Base-by-base conservation (phyloP, 2,888 invertebrate genomes). In the Fissipunctia ypsillon region DNA sequence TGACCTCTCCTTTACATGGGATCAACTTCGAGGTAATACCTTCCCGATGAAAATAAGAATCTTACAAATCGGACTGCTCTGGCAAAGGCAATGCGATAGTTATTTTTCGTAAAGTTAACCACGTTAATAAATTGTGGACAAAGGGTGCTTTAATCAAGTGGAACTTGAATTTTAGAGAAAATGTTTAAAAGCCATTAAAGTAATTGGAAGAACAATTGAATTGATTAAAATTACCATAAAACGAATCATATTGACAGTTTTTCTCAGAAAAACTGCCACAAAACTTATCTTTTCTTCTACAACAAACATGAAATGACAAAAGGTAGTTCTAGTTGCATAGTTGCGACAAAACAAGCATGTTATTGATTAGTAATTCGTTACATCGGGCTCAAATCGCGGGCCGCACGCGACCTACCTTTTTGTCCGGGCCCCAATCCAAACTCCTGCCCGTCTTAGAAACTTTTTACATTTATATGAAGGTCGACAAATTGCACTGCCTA, bases 351-450 rank as follows among this genome's bases (percentile, higher is more conserved):
- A 80, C 83, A 77, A 67, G 78, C 73, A 64, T 65, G 76, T 74
- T 88, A 88, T 88, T 87, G 88, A 88, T 88, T 88, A 84, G 73
- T 85, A 75, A 89, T 87, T 88, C 84, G 75, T 80, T 80, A 82
- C 84, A 79, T 83, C 77, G 84, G 71, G 74, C 69, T 45, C 80
- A 80, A 86, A 84, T 88, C 83, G 81, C 61, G 76, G 70, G 65
- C 38, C 54, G 70, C 88, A 88, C 89, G 88, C 88, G 73, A 88
- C 56, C 76, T 45, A 12, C 48, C 59, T 76, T 80, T 78, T 76
- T 84, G 78, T 84, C 75, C 63, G 71, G 69, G 67, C 35, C 75
- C 72, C 61, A 9, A 43, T 28, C 31, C 68, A 63, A 69, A 43
- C 50, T 48, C 38, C 28, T 56, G 63, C 64, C 69, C 66, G 43